These are phyloP conservation scores for Cryptoprocta ferox DNA, from an alignment of 2,797 vertebrate genomes.

Conservation along the genomic window DNA sequence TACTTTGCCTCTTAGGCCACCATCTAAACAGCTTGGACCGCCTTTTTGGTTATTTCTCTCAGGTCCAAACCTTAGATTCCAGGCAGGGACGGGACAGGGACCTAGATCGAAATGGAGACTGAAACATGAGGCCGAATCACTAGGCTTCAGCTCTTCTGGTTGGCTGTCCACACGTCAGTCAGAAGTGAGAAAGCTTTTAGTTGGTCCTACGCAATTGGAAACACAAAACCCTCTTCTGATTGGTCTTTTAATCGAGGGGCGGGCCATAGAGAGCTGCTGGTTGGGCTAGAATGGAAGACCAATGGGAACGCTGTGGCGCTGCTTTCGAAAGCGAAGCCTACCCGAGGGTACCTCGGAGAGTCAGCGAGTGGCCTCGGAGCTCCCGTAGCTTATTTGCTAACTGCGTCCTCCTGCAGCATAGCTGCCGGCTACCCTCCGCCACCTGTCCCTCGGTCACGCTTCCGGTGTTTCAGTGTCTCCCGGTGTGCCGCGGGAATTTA, in stretches of 20 bases:
- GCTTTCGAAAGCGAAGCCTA: constrained; percentile 33
- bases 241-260: background rate
- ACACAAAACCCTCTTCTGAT: constrained; percentile 1
- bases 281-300: constrained; percentile 34
- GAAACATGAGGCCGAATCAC: background rate
- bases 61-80: constrained; percentile 5
- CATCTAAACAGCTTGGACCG: background rate
- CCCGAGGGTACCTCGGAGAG: background rate
- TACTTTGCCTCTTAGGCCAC: constrained; percentile 33
- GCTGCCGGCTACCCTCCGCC: background rate
- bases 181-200: constrained; percentile 21
- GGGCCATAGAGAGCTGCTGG: background rate
- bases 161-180: constrained; percentile 24
- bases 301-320: background rate
- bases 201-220: background rate
- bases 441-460: background rate
- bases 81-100: background rate
- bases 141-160: background rate
- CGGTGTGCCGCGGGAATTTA: background rate
- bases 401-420: background rate
- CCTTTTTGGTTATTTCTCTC: constrained; percentile 19
- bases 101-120: background rate
- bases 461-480: background rate
- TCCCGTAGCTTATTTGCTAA: background rate
- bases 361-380: background rate